Evolutionary conservation across 35 echinoderm and acorn worm species (phyloP).

Genomic region (Nesometra sesokonis): DNA sequence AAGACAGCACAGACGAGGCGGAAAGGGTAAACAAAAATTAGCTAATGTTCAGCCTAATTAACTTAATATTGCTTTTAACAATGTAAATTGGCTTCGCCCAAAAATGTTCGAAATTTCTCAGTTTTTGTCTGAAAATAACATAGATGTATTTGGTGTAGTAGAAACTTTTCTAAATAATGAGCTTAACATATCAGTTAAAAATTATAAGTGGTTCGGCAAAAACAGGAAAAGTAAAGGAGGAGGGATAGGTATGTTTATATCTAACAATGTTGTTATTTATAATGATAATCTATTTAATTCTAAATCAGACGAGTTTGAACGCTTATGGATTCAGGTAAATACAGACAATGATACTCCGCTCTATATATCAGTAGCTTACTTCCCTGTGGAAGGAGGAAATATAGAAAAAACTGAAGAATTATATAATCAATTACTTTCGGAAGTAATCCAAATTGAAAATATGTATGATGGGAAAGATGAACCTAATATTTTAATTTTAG

Average conservation of each 20-base stretch:
- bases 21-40: not conserved
- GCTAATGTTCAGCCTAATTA: not conserved
- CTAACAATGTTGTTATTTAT: not conserved
- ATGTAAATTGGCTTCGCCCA: not conserved
- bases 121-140: not conserved
- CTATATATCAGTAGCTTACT: not conserved
- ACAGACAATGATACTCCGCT: not conserved
- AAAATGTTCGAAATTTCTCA: not conserved
- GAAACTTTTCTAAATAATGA: not conserved
- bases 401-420: not conserved
- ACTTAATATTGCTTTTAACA: not conserved
- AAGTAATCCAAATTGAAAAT: not conserved
- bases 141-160: not conserved
- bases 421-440: constrained; percentile 10
- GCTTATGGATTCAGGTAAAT: not conserved
- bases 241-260: not conserved
- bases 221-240: not conserved
- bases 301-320: not conserved
- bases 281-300: constrained; percentile 18
- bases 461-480: not conserved
- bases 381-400: constrained; percentile 9
- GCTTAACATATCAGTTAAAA: not conserved
- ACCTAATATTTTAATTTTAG: constrained; percentile 11
- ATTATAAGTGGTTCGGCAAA: not conserved
- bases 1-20: not conserved